phyloP scores from a whole-genome alignment of 1,140 invertebrate species.

The Lasaia peninsularis region DNA sequence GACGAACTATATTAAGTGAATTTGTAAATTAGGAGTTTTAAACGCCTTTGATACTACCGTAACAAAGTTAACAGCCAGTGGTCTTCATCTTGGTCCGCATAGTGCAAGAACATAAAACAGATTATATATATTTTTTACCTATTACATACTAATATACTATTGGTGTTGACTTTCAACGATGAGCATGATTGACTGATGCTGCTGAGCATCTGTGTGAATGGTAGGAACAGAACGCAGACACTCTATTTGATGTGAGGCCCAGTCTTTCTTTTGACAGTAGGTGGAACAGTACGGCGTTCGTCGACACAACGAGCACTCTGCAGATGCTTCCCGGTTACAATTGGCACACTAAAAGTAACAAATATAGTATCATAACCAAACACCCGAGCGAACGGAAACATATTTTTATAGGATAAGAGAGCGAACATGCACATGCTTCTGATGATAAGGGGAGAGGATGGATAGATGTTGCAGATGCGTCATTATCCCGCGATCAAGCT shows the following conservation, averaged over 20 bases:
- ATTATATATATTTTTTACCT: slow-evolving; percentile 8
- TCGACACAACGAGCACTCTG: slow-evolving; percentile 90
- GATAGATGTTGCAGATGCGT: no score
- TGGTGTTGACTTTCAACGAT: slow-evolving; percentile 80
- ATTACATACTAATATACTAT: slow-evolving; percentile 40
- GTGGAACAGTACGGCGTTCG: slow-evolving; percentile 91
- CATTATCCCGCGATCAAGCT: no score
- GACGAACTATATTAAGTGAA: no score
- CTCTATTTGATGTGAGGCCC: slow-evolving; percentile 90
- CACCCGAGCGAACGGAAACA: no score
- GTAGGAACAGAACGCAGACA: slow-evolving; percentile 82
- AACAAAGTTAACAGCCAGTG: background rate
- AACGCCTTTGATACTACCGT: no score
- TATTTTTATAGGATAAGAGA: no score
- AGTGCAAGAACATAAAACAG: background rate
- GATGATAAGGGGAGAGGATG: no score
- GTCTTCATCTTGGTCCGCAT: background rate
- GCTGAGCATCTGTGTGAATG: slow-evolving; percentile 74
- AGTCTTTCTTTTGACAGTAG: slow-evolving; percentile 92
- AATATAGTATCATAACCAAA: background rate
- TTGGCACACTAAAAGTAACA: slow-evolving; percentile 85
- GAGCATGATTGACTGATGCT: slow-evolving; percentile 82
- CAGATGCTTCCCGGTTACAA: slow-evolving; percentile 89
- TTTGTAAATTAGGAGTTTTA: no score
- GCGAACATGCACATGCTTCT: no score